phyloP scores from a whole-genome alignment of 2,888 invertebrate genomes.

The Pristionchus maxplancki region DNA sequence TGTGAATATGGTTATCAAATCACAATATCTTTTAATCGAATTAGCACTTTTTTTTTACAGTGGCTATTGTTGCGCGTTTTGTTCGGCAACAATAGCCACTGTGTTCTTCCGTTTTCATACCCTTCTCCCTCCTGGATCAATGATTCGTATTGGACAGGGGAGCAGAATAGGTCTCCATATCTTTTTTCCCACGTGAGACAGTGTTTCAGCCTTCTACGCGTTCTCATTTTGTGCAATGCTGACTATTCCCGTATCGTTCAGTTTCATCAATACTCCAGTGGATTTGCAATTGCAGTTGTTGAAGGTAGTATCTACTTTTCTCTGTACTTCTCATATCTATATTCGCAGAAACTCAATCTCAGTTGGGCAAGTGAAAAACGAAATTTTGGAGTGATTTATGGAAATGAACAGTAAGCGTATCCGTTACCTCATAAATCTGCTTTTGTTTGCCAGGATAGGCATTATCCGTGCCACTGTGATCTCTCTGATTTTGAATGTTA shows the following conservation, averaged over 20 bases:
- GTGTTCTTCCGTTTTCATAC: constrained; percentile 20
- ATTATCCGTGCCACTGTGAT: not conserved
- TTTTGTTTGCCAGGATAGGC: not conserved
- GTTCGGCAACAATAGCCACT: not conserved
- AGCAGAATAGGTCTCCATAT: not conserved
- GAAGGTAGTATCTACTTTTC: not conserved
- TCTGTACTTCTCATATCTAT: not conserved
- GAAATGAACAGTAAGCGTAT: not conserved
- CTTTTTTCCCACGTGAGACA: too few species aligned
- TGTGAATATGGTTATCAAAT: not conserved
- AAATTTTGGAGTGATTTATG: not conserved
- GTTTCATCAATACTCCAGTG: not conserved
- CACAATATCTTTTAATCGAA: too few species aligned
- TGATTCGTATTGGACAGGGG: not conserved
- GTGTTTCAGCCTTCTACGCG: not conserved
- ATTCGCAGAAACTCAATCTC: not conserved
- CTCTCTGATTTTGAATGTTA: not conserved
- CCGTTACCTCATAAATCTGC: not conserved
- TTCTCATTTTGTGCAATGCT: not conserved
- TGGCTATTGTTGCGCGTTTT: not conserved
- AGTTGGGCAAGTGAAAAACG: not conserved
- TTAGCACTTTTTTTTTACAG: too few species aligned
- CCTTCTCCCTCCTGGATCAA: not conserved
- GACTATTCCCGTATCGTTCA: not conserved
- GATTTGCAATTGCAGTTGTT: constrained; percentile 7